These are phyloP conservation scores for Drosophila insularis DNA, from an alignment of 1,140 invertebrate species.

Conservation along the genomic window DNA sequence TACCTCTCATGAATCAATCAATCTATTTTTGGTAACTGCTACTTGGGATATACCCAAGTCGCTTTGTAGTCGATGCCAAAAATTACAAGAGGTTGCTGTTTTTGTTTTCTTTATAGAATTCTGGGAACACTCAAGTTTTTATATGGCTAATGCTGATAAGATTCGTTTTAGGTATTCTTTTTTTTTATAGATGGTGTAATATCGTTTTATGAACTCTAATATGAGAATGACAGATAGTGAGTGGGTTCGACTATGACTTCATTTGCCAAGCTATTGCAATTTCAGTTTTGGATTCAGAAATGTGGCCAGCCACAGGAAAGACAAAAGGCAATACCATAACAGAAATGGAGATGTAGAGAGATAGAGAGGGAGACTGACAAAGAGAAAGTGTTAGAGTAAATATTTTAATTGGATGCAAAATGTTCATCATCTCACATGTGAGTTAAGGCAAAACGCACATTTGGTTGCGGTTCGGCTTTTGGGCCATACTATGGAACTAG, in stretches of 20 bases:
- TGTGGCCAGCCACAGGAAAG: slow-evolving; percentile 4
- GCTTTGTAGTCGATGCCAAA: background rate
- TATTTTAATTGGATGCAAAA: slow-evolving; percentile 72
- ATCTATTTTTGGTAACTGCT: slow-evolving; percentile 4
- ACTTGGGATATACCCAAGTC: background rate
- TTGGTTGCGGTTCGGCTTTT: slow-evolving; percentile 35
- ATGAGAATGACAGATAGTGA: too few species aligned
- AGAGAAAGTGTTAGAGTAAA: slow-evolving; percentile 31
- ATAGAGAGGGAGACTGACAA: background rate
- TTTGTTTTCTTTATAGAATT: background rate
- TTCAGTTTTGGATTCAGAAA: background rate
- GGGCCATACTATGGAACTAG: background rate
- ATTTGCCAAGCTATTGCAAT: background rate
- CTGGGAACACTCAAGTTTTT: background rate
- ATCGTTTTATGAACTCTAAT: background rate
- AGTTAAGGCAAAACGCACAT: slow-evolving; percentile 27
- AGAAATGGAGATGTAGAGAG: background rate
- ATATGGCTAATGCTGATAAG: background rate
- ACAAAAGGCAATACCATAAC: slow-evolving; percentile 25
- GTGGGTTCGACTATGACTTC: background rate
- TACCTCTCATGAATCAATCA: background rate
- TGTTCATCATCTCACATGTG: slow-evolving; percentile 21
- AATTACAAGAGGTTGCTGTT: background rate
- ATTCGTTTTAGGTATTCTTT: background rate
- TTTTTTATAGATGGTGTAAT: background rate